Conservation (phyloP, 37 sponge, comb jelly and placozoan genomes). For the Mnemiopsis leidyi region DNA sequence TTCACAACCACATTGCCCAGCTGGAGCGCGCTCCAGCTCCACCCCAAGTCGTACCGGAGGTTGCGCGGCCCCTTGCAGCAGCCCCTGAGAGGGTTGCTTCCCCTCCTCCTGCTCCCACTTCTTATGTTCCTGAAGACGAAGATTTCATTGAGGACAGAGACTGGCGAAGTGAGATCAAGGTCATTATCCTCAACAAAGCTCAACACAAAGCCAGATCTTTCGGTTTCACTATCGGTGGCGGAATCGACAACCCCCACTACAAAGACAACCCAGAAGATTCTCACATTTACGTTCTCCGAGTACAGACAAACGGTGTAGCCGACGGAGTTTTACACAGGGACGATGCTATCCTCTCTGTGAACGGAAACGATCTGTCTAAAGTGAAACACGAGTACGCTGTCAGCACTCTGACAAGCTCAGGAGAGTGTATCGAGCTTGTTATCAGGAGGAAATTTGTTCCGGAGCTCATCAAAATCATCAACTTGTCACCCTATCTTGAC, state of each 20-base stretch:
- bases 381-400: slow-evolving; percentile 59
- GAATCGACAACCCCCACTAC: slow-evolving; percentile 55
- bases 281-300: slow-evolving; percentile 33
- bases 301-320: slow-evolving; percentile 11
- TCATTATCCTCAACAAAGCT: slow-evolving; percentile 9
- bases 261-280: slow-evolving; percentile 50
- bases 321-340: slow-evolving; percentile 7
- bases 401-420: slow-evolving; percentile 46
- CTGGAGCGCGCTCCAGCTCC: slow-evolving; percentile 38
- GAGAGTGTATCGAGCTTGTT: slow-evolving; percentile 42
- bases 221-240: slow-evolving; percentile 56
- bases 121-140: slow-evolving; percentile 27
- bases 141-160: slow-evolving; percentile 48
- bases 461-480: slow-evolving; percentile 35
- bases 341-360: slow-evolving; percentile 43
- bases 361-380: slow-evolving; percentile 60
- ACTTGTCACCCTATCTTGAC: slow-evolving; percentile 44
- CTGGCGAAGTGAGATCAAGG: slow-evolving; percentile 64
- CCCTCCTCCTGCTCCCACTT: slow-evolving; percentile 49
- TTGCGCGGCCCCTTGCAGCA: not conserved
- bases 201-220: not conserved
- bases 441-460: slow-evolving; percentile 52
- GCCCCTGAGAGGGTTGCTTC: slow-evolving; percentile 14
- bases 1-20: slow-evolving; percentile 51
- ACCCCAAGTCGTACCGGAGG: not conserved